Evolutionary conservation across 64 coral and sea anemone genomes (phyloP).

Genomic region (Pachyseris speciosa): DNA sequence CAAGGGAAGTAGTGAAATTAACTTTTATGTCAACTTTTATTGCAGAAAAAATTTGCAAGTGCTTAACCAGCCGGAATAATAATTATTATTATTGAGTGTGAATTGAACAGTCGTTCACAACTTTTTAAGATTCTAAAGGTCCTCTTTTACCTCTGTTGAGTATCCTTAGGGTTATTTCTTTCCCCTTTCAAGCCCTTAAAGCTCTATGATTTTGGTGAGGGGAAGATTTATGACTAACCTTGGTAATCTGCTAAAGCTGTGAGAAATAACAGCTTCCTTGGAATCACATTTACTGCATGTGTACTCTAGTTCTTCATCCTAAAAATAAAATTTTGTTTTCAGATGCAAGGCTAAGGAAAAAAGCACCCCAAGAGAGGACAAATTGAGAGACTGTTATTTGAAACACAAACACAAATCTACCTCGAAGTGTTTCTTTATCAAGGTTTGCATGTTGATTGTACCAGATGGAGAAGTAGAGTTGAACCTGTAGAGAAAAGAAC

Average conservation of each 20-base stretch:
- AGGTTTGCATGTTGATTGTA: constrained; percentile 35
- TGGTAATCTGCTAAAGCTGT: constrained; percentile 66
- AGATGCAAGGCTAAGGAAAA: no score
- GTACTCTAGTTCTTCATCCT: constrained; percentile 72
- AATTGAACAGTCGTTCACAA: no score
- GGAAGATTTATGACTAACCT: constrained; percentile 5
- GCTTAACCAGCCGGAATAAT: no score
- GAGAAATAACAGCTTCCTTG: constrained; percentile 69
- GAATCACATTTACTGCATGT: constrained; percentile 44
- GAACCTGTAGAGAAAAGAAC: not conserved
- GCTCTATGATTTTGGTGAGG: not conserved
- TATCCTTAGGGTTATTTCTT: no score
- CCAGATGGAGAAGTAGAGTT: constrained; percentile 1
- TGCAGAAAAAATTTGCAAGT: no score
- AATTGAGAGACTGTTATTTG: not conserved
- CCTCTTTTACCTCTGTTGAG: no score
- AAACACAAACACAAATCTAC: not conserved
- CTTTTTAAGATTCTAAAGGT: no score
- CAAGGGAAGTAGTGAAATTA: no score
- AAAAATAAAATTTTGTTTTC: not conserved
- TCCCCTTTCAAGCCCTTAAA: not conserved
- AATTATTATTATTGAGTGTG: no score
- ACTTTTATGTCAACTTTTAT: no score
- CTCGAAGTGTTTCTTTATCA: constrained; percentile 64
- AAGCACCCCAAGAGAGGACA: no score